These are phyloP conservation scores for Trissonchulus sp. DNA, from an alignment of 2,888 invertebrate species.

Conservation along the genomic window DNA sequence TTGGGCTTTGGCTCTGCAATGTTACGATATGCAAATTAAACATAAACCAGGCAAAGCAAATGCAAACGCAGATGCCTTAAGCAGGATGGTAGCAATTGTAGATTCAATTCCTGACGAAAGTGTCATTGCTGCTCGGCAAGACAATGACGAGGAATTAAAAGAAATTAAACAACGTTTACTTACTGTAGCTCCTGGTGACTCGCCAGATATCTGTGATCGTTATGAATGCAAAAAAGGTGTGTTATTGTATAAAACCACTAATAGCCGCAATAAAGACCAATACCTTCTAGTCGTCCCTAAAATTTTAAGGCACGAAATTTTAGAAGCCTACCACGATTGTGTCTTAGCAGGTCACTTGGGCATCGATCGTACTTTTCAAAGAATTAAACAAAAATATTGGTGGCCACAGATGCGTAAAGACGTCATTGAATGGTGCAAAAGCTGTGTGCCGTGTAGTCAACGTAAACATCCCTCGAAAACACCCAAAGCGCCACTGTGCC, in stretches of 20 bases:
- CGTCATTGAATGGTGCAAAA: conserved; percentile 30
- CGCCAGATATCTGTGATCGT: too few relatives aligned
- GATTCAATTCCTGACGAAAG: too few relatives aligned
- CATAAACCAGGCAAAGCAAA: background rate
- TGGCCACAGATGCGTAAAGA: conserved; percentile 36
- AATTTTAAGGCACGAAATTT: background rate
- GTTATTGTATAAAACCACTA: too few relatives aligned
- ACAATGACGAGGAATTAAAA: too few relatives aligned
- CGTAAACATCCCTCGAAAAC: too few relatives aligned
- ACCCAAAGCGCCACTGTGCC: too few relatives aligned
- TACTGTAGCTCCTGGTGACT: too few relatives aligned
- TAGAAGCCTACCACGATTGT: conserved; percentile 29
- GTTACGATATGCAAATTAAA: background rate
- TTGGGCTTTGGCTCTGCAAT: background rate
- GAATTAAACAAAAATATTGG: conserved; percentile 33
- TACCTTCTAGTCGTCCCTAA: conserved; percentile 28
- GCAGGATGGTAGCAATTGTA: too few relatives aligned
- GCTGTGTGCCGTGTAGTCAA: conserved; percentile 35
- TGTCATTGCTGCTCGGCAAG: too few relatives aligned
- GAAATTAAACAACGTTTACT: too few relatives aligned
- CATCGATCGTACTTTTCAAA: conserved; percentile 31
- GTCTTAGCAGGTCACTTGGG: conserved; percentile 38
- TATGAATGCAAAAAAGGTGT: too few relatives aligned
- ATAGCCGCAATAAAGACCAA: too few relatives aligned
- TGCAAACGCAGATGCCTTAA: background rate